Conservation (phyloP, 2,888 invertebrate species). For the Drosophila mayaguana region DNA sequence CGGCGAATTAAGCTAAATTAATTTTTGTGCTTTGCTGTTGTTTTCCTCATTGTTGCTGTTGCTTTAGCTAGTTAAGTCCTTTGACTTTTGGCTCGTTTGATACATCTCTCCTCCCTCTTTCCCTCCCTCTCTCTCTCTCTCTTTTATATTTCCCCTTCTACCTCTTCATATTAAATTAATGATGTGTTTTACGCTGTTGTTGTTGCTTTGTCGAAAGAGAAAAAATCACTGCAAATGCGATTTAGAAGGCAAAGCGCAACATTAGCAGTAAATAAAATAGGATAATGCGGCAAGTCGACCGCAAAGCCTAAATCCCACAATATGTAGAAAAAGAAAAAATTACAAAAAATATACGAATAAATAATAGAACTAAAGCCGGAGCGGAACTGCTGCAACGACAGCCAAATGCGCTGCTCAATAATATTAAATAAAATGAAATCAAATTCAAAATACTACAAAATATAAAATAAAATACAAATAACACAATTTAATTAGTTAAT, state of each 20-base stretch:
- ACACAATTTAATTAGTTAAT: too few relatives aligned
- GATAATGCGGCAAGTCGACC: conserved; percentile 79
- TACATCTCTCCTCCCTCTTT: conserved; percentile 15
- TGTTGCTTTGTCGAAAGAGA: conserved; percentile 28
- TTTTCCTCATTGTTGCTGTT: conserved; percentile 32
- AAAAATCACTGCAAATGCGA: conserved; percentile 78
- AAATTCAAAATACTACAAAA: not conserved
- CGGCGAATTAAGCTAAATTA: conserved; percentile 82
- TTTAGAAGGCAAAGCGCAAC: conserved; percentile 78
- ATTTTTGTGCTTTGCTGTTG: conserved; percentile 73
- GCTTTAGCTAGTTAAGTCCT: conserved; percentile 65
- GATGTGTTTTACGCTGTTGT: conserved; percentile 77
- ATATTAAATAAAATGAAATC: not conserved
- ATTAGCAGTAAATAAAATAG: conserved; percentile 79
- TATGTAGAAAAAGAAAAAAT: conserved; percentile 13
- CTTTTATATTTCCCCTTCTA: not conserved
- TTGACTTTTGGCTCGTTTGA: conserved; percentile 53
- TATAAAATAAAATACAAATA: too few relatives aligned
- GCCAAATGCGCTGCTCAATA: not conserved
- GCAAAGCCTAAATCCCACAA: conserved; percentile 44
- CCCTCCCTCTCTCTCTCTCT: not conserved
- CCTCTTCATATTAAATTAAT: conserved; percentile 74
- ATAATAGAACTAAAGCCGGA: conserved; percentile 16
- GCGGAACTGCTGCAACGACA: conserved; percentile 14
- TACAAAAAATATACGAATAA: conserved; percentile 1